Evolutionary conservation across 2,888 invertebrate species (phyloP).

Genomic region (Philereme transversata): DNA sequence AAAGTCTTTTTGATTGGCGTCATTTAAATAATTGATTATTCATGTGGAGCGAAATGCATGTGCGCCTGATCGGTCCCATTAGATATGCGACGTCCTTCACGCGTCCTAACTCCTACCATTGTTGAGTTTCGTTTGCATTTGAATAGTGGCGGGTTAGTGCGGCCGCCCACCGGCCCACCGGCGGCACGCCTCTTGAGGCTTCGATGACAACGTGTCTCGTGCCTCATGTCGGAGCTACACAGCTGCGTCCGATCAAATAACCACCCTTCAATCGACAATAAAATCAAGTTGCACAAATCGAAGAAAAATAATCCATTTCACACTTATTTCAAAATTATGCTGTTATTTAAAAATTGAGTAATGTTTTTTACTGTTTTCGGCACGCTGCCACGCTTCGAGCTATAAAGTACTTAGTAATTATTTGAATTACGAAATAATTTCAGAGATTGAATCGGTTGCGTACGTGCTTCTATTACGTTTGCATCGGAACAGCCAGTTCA

Average conservation of each 20-base stretch:
- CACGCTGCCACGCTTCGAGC: slow-evolving; percentile 54
- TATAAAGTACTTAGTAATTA: slow-evolving; percentile 59
- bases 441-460: slow-evolving; percentile 60
- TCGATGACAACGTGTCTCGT: slow-evolving; percentile 51
- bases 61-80: slow-evolving; percentile 75
- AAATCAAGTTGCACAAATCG: slow-evolving; percentile 32
- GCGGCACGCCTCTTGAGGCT: slow-evolving; percentile 59
- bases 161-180: slow-evolving; percentile 68
- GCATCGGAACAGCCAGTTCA: slow-evolving; percentile 50
- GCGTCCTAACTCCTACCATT: slow-evolving; percentile 82
- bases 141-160: slow-evolving; percentile 71
- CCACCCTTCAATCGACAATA: slow-evolving; percentile 30
- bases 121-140: slow-evolving; percentile 79
- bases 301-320: slow-evolving; percentile 53
- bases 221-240: slow-evolving; percentile 34
- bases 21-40: slow-evolving; percentile 83
- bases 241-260: slow-evolving; percentile 35
- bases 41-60: slow-evolving; percentile 78
- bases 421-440: slow-evolving; percentile 67
- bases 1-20: slow-evolving; percentile 71
- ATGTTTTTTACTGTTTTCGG: slow-evolving; percentile 54
- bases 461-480: slow-evolving; percentile 63
- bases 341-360: slow-evolving; percentile 57
- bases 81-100: slow-evolving; percentile 82
- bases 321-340: slow-evolving; percentile 52